Evolutionary conservation across 2,113 vertebrate species (phyloP).

Genomic region (Mobula birostris): DNA sequence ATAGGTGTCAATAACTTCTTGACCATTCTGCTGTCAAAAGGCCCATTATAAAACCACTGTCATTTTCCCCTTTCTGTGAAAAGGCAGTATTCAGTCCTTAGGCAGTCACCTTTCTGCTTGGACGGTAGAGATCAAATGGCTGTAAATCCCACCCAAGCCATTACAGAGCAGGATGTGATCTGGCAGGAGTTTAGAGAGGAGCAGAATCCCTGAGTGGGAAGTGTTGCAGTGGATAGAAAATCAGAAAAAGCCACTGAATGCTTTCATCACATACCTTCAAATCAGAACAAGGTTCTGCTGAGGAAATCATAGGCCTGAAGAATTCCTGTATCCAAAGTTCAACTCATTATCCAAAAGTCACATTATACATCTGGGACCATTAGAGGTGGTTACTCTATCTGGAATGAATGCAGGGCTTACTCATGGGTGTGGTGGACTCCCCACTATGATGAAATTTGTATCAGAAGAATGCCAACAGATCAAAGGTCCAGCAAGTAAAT

Average conservation of each 20-base stretch:
- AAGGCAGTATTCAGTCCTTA: too few relatives aligned
- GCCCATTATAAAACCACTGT: too few relatives aligned
- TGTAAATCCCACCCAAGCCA: not conserved
- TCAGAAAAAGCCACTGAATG: not conserved
- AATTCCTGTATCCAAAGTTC: not conserved
- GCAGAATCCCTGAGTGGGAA: not conserved
- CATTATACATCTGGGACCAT: not conserved
- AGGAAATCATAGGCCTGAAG: not conserved
- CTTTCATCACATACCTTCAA: not conserved
- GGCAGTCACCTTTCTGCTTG: too few relatives aligned
- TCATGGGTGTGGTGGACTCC: not conserved
- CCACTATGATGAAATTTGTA: not conserved
- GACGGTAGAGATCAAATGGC: too few relatives aligned
- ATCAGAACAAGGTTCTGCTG: not conserved
- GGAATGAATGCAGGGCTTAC: not conserved
- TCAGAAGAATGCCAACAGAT: not conserved
- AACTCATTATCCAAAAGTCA: not conserved
- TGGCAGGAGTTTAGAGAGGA: not conserved
- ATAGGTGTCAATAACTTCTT: too few relatives aligned
- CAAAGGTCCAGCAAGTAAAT: not conserved
- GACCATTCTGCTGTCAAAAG: too few relatives aligned
- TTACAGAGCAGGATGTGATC: not conserved
- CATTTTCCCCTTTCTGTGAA: too few relatives aligned
- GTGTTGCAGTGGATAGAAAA: not conserved
- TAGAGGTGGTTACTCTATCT: not conserved